A percentile compares a stretch with the other conserved stretches of the same genome.
Conservation (phyloP, 2,797 vertebrate genomes). For the Miichthys miiuy region DNA sequence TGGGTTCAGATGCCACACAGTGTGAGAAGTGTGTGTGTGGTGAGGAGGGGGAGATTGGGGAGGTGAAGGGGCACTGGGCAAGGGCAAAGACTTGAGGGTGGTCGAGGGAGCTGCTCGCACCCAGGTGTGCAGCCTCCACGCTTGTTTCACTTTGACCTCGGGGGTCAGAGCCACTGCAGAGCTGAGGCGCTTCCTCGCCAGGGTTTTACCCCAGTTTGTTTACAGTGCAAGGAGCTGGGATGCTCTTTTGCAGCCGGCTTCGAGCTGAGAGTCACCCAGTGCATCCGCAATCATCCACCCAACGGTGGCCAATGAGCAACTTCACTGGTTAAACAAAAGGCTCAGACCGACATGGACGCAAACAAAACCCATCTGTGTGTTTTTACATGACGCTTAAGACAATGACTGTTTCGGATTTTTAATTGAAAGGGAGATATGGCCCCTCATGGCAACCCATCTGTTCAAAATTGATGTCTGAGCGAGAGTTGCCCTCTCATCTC, state of each 20-base stretch:
- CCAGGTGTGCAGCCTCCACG: constrained; percentile 59
- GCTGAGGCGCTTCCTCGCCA: constrained; percentile 28
- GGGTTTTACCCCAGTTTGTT: constrained; percentile 8
- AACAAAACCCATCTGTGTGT: constrained; percentile 78
- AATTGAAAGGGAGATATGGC: constrained; percentile 80
- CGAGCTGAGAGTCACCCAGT: constrained; percentile 28
- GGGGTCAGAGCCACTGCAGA: constrained; percentile 8
- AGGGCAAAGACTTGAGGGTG: constrained; percentile 45
- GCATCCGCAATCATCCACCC: constrained; percentile 29
- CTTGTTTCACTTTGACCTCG: constrained; percentile 42
- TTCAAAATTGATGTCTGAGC: constrained; percentile 79
- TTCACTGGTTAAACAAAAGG: constrained; percentile 59
- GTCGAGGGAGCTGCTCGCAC: constrained; percentile 21
- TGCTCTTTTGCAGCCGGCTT: constrained; percentile 22
- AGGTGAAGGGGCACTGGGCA: constrained; percentile 42
- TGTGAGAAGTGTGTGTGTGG: constrained; percentile 32
- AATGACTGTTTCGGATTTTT: constrained; percentile 77
- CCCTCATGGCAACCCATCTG: constrained; percentile 81
- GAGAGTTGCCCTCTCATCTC: constrained; percentile 79
- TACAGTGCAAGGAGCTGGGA: background rate
- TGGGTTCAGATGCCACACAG: constrained; percentile 81
- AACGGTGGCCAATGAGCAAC: constrained; percentile 45
- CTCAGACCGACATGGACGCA: constrained; percentile 63
- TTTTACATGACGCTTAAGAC: constrained; percentile 69
- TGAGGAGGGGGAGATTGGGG: background rate